These are phyloP conservation scores for Brachypalpus laphriformis DNA, from an alignment of 2,888 invertebrate genomes.

Conservation along the genomic window DNA sequence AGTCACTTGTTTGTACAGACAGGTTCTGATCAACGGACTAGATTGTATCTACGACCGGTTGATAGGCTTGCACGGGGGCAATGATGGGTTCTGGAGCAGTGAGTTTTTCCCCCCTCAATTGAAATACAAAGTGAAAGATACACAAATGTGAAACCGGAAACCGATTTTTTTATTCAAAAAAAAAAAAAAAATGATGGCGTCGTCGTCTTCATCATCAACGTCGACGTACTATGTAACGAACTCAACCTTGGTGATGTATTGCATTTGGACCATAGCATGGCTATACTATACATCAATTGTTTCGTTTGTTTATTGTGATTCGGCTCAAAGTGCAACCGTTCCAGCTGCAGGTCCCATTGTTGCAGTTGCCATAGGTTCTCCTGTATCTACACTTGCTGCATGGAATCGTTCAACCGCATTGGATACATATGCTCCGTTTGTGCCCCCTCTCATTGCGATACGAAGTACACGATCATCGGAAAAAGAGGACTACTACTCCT, in stretches of 20 bases:
- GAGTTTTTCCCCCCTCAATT: constrained; percentile 48
- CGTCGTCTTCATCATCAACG: constrained; percentile 52
- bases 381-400: constrained; percentile 1
- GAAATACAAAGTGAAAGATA: constrained; percentile 61
- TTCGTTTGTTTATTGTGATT: constrained; percentile 67
- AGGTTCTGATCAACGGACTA: constrained; percentile 59
- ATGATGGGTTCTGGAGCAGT: constrained; percentile 63
- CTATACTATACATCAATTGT: constrained; percentile 56
- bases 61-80: constrained; percentile 43
- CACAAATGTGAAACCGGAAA: constrained; percentile 72
- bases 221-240: constrained; percentile 39
- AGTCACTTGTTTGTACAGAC: constrained; percentile 58
- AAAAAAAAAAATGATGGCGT: constrained; percentile 58
- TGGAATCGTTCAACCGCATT: constrained; percentile 56
- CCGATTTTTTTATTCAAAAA: constrained; percentile 23
- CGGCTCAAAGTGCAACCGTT: constrained; percentile 62
- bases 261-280: constrained; percentile 69
- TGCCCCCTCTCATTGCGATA: neutral
- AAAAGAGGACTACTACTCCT: constrained; percentile 12
- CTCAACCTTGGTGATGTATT: constrained; percentile 66
- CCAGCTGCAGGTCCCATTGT: constrained; percentile 61
- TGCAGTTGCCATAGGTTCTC: constrained; percentile 49
- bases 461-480: constrained; percentile 35
- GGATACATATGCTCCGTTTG: constrained; percentile 22
- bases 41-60: constrained; percentile 51